phyloP scores from a whole-genome alignment of 2,888 invertebrate genomes.

The Campopleginae sp. region DNA sequence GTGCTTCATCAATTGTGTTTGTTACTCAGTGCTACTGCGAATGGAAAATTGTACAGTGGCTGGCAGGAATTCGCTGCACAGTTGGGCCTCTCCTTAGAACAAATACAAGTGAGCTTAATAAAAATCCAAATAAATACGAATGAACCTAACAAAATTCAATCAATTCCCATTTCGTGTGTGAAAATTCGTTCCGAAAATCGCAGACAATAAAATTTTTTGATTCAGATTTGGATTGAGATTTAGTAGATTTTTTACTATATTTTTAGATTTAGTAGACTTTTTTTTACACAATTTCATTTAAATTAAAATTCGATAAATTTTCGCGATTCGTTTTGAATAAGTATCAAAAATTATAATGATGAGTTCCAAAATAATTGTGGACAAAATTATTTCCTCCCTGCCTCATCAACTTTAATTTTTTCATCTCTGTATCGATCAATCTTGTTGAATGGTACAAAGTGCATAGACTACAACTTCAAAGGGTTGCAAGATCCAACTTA shows the following conservation, averaged over 20 bases:
- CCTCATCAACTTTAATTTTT: neutral
- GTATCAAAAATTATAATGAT: too few relatives aligned
- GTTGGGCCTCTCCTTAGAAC: slow-evolving; percentile 78
- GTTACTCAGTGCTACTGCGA: slow-evolving; percentile 76
- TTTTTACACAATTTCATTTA: too few relatives aligned
- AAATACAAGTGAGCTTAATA: slow-evolving; percentile 75
- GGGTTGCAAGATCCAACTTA: slow-evolving; percentile 85
- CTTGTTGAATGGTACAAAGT: slow-evolving; percentile 61
- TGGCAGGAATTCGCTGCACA: slow-evolving; percentile 80
- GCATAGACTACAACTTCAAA: slow-evolving; percentile 85
- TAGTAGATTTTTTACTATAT: too few relatives aligned
- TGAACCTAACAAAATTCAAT: slow-evolving; percentile 51
- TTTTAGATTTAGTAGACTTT: too few relatives aligned
- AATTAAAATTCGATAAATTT: too few relatives aligned
- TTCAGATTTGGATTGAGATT: too few relatives aligned
- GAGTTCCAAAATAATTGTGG: neutral
- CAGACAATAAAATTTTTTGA: neutral
- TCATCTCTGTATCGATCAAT: neutral
- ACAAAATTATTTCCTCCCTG: neutral
- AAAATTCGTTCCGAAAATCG: neutral
- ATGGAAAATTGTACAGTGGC: slow-evolving; percentile 76
- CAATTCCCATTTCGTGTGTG: neutral
- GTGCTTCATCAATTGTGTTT: slow-evolving; percentile 77
- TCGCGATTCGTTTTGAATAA: too few relatives aligned
- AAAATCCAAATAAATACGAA: slow-evolving; percentile 76